Evolutionary conservation across 1,140 invertebrate genomes (phyloP).

Genomic region (Atta cephalotes): DNA sequence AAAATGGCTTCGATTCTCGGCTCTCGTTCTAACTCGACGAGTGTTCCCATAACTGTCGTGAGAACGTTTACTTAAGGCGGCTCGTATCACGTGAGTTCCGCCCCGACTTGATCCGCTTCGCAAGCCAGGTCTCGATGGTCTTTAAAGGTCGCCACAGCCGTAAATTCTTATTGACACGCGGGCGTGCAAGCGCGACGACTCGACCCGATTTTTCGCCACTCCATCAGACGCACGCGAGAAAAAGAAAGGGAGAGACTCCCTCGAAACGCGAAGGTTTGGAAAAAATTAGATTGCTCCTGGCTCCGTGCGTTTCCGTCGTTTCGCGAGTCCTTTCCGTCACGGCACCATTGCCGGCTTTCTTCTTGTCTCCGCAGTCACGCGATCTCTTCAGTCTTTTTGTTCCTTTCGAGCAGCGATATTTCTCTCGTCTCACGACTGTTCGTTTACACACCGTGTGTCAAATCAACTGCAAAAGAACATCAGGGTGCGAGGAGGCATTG

Average conservation of each 20-base stretch:
- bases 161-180: constrained; percentile 72
- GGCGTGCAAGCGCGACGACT: not conserved
- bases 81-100: constrained; percentile 37
- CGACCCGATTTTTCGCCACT: constrained; percentile 31
- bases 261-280: constrained; percentile 21
- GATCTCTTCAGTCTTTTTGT: not conserved
- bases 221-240: not conserved
- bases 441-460: constrained; percentile 55
- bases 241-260: not conserved
- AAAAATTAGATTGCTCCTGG: constrained; percentile 46
- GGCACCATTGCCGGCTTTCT: not conserved
- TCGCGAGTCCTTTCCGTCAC: constrained; percentile 49
- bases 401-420: constrained; percentile 35
- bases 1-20: constrained; percentile 66
- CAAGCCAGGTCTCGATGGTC: constrained; percentile 53
- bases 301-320: constrained; percentile 15
- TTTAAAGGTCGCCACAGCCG: constrained; percentile 70
- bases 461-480: constrained; percentile 43
- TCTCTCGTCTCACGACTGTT: constrained; percentile 62
- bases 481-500: constrained; percentile 21
- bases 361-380: constrained; percentile 42
- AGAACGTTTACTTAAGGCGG: constrained; percentile 53
- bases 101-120: constrained; percentile 30
- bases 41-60: constrained; percentile 54
- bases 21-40: constrained; percentile 49